Evolutionary conservation across 2,797 vertebrate genomes (phyloP).

Genomic region (Rhyacichthys aspro): DNA sequence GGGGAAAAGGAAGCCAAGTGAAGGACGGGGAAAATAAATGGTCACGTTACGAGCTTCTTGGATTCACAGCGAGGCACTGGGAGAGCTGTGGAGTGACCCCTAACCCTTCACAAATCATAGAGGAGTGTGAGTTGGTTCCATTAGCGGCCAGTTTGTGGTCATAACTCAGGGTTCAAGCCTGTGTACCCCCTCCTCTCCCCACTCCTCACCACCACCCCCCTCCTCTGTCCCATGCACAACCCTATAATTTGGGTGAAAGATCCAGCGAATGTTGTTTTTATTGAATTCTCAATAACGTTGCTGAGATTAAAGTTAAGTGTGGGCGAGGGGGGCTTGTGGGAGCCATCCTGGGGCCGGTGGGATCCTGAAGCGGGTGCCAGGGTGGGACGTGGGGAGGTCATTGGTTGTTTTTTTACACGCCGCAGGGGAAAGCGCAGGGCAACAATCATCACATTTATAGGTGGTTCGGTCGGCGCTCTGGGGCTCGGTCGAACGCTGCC

Average conservation of each 20-base stretch:
- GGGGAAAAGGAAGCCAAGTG: conserved; percentile 32
- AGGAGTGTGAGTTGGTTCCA: conserved; percentile 61
- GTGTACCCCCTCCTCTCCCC: conserved; percentile 10
- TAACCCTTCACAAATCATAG: conserved; percentile 68
- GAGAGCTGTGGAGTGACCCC: conserved; percentile 43
- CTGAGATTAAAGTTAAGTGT: conserved; percentile 63
- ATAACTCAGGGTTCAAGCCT: conserved; percentile 44
- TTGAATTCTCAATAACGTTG: conserved; percentile 73
- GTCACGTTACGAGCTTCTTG: conserved; percentile 36
- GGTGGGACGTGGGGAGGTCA: conserved; percentile 44
- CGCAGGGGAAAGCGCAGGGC: conserved; percentile 51
- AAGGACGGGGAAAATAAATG: conserved; percentile 41
- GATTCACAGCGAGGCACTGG: conserved; percentile 27
- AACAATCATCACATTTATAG: conserved; percentile 70
- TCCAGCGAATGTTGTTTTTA: conserved; percentile 73
- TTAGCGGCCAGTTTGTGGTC: conserved; percentile 65
- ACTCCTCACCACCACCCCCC: conserved; percentile 14
- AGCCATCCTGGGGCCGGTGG: conserved; percentile 59
- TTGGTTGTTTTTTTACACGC: conserved; percentile 32
- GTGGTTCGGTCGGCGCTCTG: conserved; percentile 36
- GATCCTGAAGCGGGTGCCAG: conserved; percentile 56
- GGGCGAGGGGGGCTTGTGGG: conserved; percentile 50
- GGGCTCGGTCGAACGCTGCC: conserved; percentile 38
- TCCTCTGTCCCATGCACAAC: conserved; percentile 50
- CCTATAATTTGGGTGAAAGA: conserved; percentile 75